phyloP scores from a whole-genome alignment of 64 coral and sea anemone species.

The Acropora yongei region DNA sequence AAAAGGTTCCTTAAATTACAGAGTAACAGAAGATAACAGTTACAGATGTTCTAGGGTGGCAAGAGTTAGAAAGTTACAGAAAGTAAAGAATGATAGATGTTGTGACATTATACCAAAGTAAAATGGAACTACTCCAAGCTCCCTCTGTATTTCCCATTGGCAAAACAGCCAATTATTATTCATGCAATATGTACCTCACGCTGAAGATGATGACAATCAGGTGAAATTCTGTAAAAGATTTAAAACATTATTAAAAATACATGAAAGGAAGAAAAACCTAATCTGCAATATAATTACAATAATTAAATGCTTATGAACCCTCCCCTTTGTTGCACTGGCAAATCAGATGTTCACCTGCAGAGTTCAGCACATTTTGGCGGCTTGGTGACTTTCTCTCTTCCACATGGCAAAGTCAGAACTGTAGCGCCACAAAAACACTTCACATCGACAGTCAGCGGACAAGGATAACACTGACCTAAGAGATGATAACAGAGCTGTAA shows the following conservation, averaged over 20 bases:
- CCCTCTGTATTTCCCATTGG: no score
- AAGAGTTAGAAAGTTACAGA: no score
- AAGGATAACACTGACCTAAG: slow-evolving; percentile 91
- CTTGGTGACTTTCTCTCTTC: slow-evolving; percentile 85
- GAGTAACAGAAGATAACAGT: no score
- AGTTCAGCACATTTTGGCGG: slow-evolving; percentile 94
- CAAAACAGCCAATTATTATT: no score
- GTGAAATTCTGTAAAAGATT: slow-evolving; percentile 63
- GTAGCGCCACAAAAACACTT: slow-evolving; percentile 94
- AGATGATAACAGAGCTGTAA: neutral
- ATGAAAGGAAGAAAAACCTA: neutral
- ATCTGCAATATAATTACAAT: no score
- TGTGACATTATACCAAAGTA: no score
- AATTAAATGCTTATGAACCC: no score
- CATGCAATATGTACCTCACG: slow-evolving; percentile 66
- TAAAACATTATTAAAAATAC: neutral
- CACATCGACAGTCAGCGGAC: slow-evolving; percentile 79
- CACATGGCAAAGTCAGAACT: slow-evolving; percentile 83
- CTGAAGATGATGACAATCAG: slow-evolving; percentile 89
- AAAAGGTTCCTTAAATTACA: no score
- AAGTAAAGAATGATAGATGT: no score
- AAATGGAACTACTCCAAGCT: no score
- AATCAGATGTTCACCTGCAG: slow-evolving; percentile 76
- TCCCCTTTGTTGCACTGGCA: neutral
- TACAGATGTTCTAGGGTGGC: no score